Base-by-base conservation (phyloP, 2,888 invertebrate species). In the Schizotus pectinicornis region DNA sequence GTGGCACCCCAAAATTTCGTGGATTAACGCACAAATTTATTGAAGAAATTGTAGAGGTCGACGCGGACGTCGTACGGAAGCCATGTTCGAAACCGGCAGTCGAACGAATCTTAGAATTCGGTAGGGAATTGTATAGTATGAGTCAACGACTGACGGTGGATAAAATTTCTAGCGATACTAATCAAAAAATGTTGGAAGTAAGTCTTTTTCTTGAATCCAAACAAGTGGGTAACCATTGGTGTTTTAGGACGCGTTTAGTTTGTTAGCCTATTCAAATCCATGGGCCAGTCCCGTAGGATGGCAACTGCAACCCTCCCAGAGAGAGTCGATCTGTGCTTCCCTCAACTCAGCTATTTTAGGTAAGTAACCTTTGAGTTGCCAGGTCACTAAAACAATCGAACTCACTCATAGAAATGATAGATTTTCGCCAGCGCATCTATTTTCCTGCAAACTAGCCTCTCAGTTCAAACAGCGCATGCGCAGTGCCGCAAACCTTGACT, bases 261-360 rank as follows among this genome's bases (percentile, higher is more conserved):
- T 98, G 77, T 84, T 98, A 77, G 98, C 98, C 45, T 98, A 98
- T 82, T 92, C 95, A 71, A 97, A 98, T 84, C 98, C 98, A 31
- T 97, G 95, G 95, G 90, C 89, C 76, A 96, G 96, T 81, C 97
- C 97, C 11, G 91, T 98, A 61, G 96, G 96, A 61, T 95, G 94
- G 91, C 95, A 97, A 81, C 84, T 98, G 72, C 91, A 95, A 80
- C 92, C 97, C n/a, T 87, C 91, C 69, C 92, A 96, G 76, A 86
- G 98, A 73, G 98, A 98, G 82, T 90, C 92, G 50, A 92, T 98
- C 60, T 96, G 95, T 84, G 94, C 94, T 74, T 92, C 95, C 75
- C 88, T 98, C 73, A 98, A 98, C 84, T 95, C 97, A 74, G 97
- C 98, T 80, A 98, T 98, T 81, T 86, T 98, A 81, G 95, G 97